Evolutionary conservation across 1,140 invertebrate genomes (phyloP).

Genomic region (Zaprionus camerounensis): DNA sequence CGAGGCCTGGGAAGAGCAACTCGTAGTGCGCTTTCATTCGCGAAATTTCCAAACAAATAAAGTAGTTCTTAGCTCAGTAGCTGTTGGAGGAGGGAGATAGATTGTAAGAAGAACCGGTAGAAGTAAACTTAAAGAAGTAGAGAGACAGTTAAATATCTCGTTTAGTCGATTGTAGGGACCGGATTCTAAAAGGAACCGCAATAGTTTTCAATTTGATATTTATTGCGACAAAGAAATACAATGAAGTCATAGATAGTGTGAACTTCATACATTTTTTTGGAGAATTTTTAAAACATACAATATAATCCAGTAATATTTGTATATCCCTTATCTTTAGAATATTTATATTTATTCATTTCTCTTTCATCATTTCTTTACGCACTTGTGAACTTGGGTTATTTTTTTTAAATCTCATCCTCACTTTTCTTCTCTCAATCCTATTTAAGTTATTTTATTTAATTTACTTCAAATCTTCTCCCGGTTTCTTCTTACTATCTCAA

Average conservation of each 20-base stretch:
- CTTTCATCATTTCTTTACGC: too few relatives aligned
- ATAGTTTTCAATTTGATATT: too few relatives aligned
- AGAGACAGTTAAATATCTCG: background rate
- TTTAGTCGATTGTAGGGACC: background rate
- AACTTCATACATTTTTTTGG: background rate
- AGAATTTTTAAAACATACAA: background rate
- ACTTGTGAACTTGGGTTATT: too few relatives aligned
- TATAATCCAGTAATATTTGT: background rate
- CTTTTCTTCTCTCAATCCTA: too few relatives aligned
- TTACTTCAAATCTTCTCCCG: too few relatives aligned
- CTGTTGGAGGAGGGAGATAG: background rate
- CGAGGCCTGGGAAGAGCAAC: conserved; percentile 8
- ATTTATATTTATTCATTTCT: background rate
- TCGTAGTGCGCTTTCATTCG: conserved; percentile 59
- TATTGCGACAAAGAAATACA: too few relatives aligned
- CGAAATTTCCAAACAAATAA: conserved; percentile 78
- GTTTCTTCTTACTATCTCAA: too few relatives aligned
- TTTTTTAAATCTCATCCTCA: too few relatives aligned
- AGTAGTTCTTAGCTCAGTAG: conserved; percentile 36
- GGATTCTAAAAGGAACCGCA: too few relatives aligned
- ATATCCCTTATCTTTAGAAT: background rate
- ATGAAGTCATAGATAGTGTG: too few relatives aligned
- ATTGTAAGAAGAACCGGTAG: background rate
- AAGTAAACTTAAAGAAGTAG: background rate
- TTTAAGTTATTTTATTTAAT: too few relatives aligned